Evolutionary conservation across 2,888 invertebrate species (phyloP).

Genomic region (Smittia sp.): DNA sequence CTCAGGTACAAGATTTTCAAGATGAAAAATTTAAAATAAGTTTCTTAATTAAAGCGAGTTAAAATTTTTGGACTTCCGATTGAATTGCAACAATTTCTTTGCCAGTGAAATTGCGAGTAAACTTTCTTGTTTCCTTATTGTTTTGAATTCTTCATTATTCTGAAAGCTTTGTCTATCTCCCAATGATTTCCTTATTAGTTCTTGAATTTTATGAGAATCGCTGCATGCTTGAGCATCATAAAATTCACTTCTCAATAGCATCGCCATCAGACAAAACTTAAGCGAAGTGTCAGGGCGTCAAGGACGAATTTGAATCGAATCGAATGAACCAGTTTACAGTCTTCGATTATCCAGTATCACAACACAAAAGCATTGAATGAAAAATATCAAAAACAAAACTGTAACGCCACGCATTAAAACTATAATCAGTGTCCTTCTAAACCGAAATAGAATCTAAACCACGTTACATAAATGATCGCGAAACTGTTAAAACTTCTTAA

Average conservation of each 20-base stretch:
- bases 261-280: no score
- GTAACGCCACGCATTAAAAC: constrained; percentile 5
- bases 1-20: constrained; percentile 46
- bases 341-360: constrained; percentile 31
- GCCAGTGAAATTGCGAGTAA: not conserved
- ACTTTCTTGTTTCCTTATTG: not conserved
- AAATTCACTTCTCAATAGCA: not conserved
- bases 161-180: no score
- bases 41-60: constrained; percentile 14
- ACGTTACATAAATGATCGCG: not conserved
- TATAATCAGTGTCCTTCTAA: constrained; percentile 35
- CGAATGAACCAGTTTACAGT: constrained; percentile 37
- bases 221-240: not conserved
- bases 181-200: no score
- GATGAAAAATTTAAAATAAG: constrained; percentile 30
- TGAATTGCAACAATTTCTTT: not conserved
- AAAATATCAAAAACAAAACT: not conserved
- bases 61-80: not conserved
- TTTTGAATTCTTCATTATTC: no score
- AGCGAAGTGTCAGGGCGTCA: not conserved
- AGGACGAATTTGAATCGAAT: constrained; percentile 14
- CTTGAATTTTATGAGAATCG: no score
- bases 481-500: constrained; percentile 9
- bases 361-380: not conserved
- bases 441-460: constrained; percentile 5